phyloP scores from a whole-genome alignment of 2,797 vertebrate genomes.

The Tachyglossus aculeatus region DNA sequence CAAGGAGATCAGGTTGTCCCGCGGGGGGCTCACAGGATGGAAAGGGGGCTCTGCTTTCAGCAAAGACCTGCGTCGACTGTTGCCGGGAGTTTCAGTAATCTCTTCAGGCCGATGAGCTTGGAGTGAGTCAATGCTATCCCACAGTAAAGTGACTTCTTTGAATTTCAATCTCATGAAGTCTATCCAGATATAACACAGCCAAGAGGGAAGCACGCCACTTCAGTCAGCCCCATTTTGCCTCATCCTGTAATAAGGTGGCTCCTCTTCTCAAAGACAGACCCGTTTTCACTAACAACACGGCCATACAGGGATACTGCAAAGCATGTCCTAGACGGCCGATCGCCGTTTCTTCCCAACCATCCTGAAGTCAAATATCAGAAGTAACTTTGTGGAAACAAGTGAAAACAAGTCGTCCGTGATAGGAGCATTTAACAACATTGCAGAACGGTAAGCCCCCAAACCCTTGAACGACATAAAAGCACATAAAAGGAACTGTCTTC shows the following conservation, averaged over 20 bases:
- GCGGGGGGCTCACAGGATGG: too few relatives aligned
- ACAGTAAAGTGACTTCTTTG: slow-evolving; percentile 38
- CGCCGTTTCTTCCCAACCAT: too few relatives aligned
- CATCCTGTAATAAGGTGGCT: neutral
- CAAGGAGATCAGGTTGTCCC: too few relatives aligned
- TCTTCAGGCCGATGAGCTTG: slow-evolving; percentile 7
- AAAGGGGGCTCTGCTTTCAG: neutral
- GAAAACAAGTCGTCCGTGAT: too few relatives aligned
- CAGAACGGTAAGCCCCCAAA: too few relatives aligned
- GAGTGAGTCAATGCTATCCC: slow-evolving; percentile 33
- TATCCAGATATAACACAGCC: slow-evolving; percentile 37
- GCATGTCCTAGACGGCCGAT: rapidly evolving
- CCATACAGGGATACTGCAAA: neutral
- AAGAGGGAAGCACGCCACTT: too few relatives aligned
- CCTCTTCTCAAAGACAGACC: slow-evolving; percentile 13
- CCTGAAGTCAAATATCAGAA: too few relatives aligned
- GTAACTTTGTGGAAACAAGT: too few relatives aligned
- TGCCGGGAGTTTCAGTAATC: slow-evolving; percentile 36
- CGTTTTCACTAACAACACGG: neutral
- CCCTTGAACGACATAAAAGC: too few relatives aligned
- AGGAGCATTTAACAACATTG: too few relatives aligned
- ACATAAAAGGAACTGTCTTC: rapidly evolving
- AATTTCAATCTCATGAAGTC: slow-evolving; percentile 21
- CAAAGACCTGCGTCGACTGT: slow-evolving; percentile 42
- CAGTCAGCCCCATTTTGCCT: slow-evolving; percentile 7